Base-by-base conservation (phyloP, 2,113 vertebrate genomes). In the Archilochus colubris region DNA sequence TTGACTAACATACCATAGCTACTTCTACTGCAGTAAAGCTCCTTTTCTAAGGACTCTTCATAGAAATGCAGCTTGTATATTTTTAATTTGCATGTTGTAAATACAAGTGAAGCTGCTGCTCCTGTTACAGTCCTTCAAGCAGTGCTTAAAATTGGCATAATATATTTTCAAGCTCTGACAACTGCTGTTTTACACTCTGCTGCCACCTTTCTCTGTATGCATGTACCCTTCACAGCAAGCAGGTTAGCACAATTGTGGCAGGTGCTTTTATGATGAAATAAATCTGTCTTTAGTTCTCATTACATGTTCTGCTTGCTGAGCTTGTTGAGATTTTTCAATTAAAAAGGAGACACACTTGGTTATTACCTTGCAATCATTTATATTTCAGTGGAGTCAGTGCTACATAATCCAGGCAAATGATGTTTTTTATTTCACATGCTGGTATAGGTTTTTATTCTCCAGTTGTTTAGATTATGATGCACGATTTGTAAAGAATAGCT, bases 241-340 rank as follows among this genome's bases (percentile, higher is more conserved):
- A 83, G 55, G 48, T 30, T 93, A 70, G 77, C 64, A 73, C 72
- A 75, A 53, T 16, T 66, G 33, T 33, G 79, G 91, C 69, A 91
- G 79, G 44, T 66, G 74, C 44, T 91, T 95, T 91, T 86, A 69
- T 44, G 94, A 83, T 72, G 48, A 92, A 92, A 92, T 91, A 92
- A 77, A 86, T 95, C 83, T 91, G 22, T 91, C 73, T 93, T 82
- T 68, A 86, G 40, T 40, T 93, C 73, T 79, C 76, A 63, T 82
- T 91, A 76, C 73, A 82, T 2, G 75, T 91, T 94, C 92, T 90
- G 66, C 64, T 94, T 57, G 75, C 83, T 74, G 86, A 86, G 82
- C 59, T 72, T 7, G 12, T 51, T 46, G 54, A 80, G 80, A 18
- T 86, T 93, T 92, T 89, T 64, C 92, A 95, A 89, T 93, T 61